Conservation (phyloP, 2,888 invertebrate genomes). For the Limnephilus marmoratus region DNA sequence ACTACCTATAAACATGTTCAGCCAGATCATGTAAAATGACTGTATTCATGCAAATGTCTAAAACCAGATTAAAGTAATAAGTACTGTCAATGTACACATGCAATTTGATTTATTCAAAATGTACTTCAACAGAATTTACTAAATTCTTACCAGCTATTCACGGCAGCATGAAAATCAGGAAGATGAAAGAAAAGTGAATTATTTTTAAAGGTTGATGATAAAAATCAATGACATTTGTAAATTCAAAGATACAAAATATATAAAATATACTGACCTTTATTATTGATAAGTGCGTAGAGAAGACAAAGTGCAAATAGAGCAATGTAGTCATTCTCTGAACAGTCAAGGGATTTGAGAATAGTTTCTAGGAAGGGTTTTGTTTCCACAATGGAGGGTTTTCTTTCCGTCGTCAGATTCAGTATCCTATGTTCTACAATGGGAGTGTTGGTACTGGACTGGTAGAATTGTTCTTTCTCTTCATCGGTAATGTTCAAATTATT, state of each 20-base stretch:
- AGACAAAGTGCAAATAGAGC: slow-evolving; percentile 94
- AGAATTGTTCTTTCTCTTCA: slow-evolving; percentile 90
- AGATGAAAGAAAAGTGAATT: slow-evolving; percentile 10
- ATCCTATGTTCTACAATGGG: slow-evolving; percentile 56
- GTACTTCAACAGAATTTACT: background rate
- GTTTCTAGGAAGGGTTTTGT: slow-evolving; percentile 92
- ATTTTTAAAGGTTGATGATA: background rate
- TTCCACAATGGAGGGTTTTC: slow-evolving; percentile 74
- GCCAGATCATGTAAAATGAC: background rate
- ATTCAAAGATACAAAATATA: background rate
- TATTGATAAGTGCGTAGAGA: slow-evolving; percentile 94
- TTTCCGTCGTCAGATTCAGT: slow-evolving; percentile 67
- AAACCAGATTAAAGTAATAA: background rate
- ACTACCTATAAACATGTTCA: background rate
- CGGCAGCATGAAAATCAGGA: slow-evolving; percentile 32
- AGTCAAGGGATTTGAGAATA: slow-evolving; percentile 90
- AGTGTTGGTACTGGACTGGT: slow-evolving; percentile 57
- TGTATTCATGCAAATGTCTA: background rate
- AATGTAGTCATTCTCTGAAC: slow-evolving; percentile 95
- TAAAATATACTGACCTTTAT: slow-evolving; percentile 83
- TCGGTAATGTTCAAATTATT: slow-evolving; percentile 90
- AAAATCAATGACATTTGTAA: background rate
- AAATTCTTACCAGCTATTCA: slow-evolving; percentile 45
- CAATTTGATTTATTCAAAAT: background rate
- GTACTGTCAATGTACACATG: background rate